A percentile compares a stretch with the other conserved stretches of the same genome.
Evolutionary conservation across 2,888 invertebrate species (phyloP).

Genomic region (Philonicus albiceps): DNA sequence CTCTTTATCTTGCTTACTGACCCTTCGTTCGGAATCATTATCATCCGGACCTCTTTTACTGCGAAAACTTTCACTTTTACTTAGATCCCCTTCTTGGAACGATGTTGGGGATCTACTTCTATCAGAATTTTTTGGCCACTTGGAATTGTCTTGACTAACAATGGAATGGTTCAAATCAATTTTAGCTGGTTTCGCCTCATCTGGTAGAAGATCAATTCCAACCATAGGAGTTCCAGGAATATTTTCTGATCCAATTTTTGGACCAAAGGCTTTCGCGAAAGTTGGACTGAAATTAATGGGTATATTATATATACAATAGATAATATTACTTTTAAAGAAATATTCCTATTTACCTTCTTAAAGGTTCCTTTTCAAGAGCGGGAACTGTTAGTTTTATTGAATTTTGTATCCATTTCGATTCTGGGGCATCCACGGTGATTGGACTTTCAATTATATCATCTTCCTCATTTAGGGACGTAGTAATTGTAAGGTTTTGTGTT

Average conservation of each 20-base stretch:
- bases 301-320: too few relatives aligned
- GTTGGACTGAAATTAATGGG: constrained; percentile 54
- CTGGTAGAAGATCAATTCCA: constrained; percentile 55
- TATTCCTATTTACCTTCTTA: neutral
- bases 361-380: neutral
- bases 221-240: constrained; percentile 63
- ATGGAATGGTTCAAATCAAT: constrained; percentile 29
- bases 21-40: constrained; percentile 55
- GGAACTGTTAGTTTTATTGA: neutral
- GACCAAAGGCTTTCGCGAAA: constrained; percentile 65
- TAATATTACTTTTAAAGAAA: neutral
- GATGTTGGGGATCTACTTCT: constrained; percentile 26
- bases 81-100: constrained; percentile 53
- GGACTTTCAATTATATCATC: constrained; percentile 49
- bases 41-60: constrained; percentile 57
- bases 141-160: constrained; percentile 6
- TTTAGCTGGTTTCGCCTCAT: constrained; percentile 43
- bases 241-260: constrained; percentile 63
- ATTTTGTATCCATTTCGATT: constrained; percentile 43
- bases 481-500: constrained; percentile 45
- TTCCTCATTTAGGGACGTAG: constrained; percentile 47
- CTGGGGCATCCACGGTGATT: constrained; percentile 12
- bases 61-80: constrained; percentile 51
- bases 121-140: constrained; percentile 28
- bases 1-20: constrained; percentile 62